phyloP scores from a whole-genome alignment of 2,797 vertebrate genomes.

The Enteromius mattozi region DNA sequence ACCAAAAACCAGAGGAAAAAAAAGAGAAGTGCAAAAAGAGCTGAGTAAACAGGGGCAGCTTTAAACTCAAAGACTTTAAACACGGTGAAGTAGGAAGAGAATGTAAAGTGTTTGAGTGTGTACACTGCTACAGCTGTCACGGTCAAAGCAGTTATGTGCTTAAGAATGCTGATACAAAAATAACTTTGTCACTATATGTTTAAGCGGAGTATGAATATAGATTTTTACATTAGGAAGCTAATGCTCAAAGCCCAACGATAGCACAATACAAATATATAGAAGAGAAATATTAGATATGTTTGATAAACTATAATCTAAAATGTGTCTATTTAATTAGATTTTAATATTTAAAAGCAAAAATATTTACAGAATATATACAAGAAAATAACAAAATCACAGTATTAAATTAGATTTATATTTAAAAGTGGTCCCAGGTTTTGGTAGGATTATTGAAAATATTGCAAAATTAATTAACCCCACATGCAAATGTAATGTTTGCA shows the following conservation, averaged over 20 bases:
- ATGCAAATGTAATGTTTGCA: background rate
- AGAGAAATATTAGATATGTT: too few relatives aligned
- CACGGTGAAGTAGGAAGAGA: constrained; percentile 23
- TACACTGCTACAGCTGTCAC: constrained; percentile 6
- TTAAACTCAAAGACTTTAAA: constrained; percentile 39
- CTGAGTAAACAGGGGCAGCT: constrained; percentile 40
- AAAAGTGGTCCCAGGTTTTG: background rate
- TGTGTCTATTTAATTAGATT: too few relatives aligned
- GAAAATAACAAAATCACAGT: background rate
- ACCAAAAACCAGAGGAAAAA: constrained; percentile 41
- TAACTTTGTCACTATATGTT: background rate
- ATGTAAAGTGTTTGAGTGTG: background rate
- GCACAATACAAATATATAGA: background rate
- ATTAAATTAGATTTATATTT: background rate
- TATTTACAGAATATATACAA: background rate
- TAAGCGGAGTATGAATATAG: background rate
- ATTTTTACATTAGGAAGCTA: background rate
- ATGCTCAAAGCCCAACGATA: background rate
- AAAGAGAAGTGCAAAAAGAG: constrained; percentile 36
- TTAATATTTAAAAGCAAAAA: background rate
- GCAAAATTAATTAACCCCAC: background rate
- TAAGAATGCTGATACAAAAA: background rate
- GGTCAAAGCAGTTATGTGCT: background rate
- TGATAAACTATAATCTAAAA: too few relatives aligned
- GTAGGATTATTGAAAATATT: background rate